phyloP scores from a whole-genome alignment of 2,888 invertebrate genomes.

The Eupithecia exiguata region DNA sequence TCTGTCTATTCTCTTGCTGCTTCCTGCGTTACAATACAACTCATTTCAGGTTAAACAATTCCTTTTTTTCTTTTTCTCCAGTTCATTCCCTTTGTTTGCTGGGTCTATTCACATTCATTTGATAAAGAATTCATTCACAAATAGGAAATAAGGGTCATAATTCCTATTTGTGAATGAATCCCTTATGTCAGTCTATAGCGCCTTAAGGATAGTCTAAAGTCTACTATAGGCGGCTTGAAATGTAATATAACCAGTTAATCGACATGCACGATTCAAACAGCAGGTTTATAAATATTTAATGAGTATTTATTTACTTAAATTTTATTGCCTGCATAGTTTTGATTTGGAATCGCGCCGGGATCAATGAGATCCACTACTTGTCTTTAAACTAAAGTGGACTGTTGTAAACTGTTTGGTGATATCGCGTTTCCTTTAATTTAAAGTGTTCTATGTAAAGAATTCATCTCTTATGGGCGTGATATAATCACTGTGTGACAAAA shows the following conservation, averaged over 20 bases:
- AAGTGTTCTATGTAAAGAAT: not conserved
- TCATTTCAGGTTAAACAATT: not conserved
- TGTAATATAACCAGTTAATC: not conserved
- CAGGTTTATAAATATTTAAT: not conserved
- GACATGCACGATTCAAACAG: not conserved
- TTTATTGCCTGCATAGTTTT: not conserved
- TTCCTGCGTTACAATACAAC: not conserved
- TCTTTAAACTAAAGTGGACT: not conserved
- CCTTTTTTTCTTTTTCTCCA: no score
- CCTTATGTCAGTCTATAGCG: not conserved
- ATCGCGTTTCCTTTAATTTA: not conserved
- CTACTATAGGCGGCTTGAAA: not conserved
- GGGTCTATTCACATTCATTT: no score
- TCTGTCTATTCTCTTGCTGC: not conserved
- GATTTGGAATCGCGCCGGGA: not conserved
- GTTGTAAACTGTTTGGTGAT: not conserved
- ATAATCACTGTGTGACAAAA: no score
- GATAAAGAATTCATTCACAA: no score
- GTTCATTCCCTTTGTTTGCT: no score
- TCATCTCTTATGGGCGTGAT: no score
- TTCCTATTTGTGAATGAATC: not conserved
- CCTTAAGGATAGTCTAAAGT: not conserved
- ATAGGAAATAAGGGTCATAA: not conserved
- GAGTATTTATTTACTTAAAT: constrained; percentile 4
- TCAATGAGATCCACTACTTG: not conserved